Conservation (phyloP, 2,888 invertebrate species). For the Schrankia costaestrigalis region DNA sequence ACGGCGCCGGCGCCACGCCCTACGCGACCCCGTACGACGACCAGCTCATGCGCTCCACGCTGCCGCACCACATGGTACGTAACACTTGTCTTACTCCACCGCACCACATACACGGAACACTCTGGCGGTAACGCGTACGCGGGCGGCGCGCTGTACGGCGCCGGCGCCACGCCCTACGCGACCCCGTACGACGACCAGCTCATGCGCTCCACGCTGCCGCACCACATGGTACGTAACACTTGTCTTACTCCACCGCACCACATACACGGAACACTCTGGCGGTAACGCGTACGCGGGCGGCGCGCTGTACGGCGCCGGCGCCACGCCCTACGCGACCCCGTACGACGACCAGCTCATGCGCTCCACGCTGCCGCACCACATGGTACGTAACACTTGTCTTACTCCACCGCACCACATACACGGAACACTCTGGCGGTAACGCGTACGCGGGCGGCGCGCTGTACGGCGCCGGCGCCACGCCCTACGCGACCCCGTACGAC, state of each 20-base stretch:
- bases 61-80: conserved; percentile 22
- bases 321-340: conserved; percentile 83
- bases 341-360: conserved; percentile 88
- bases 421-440: neutral
- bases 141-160: conserved; percentile 80
- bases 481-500: conserved; percentile 86
- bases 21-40: conserved; percentile 85
- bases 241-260: neutral
- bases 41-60: conserved; percentile 89
- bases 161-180: conserved; percentile 84
- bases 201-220: conserved; percentile 84
- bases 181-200: conserved; percentile 85
- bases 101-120: neutral
- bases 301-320: conserved; percentile 80
- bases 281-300: conserved; percentile 79
- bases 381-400: conserved; percentile 7
- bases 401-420: neutral
- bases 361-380: conserved; percentile 74
- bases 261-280: neutral
- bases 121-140: too few relatives aligned
- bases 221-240: conserved; percentile 15
- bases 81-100: neutral
- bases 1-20: conserved; percentile 81
- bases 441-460: conserved; percentile 81
- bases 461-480: conserved; percentile 78